Percentiles rank a stretch among this genome's conserved stretches.
phyloP scores from a whole-genome alignment of 1,140 invertebrate species.

The Coelopa frigida region DNA sequence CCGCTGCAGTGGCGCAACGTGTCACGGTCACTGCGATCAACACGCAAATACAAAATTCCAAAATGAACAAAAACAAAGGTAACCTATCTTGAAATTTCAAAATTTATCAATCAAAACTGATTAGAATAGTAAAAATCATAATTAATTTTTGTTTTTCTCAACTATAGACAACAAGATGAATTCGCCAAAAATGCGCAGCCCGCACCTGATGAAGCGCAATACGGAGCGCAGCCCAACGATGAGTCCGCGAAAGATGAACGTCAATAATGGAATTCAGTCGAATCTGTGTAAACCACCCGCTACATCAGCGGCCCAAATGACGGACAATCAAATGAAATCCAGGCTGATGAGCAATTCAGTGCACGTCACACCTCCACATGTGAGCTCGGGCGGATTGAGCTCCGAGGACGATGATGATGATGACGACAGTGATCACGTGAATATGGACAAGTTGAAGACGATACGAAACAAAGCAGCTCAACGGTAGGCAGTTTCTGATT shows the following conservation, averaged over 20 bases:
- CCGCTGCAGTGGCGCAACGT: constrained; percentile 43
- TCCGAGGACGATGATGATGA: constrained; percentile 41
- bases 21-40: constrained; percentile 30
- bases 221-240: constrained; percentile 22
- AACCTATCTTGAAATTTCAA: constrained; percentile 5
- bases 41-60: constrained; percentile 34
- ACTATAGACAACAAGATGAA: constrained; percentile 38
- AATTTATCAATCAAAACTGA: not conserved
- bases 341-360: constrained; percentile 12
- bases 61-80: constrained; percentile 43
- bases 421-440: constrained; percentile 43
- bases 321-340: constrained; percentile 13
- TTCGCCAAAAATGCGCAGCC: constrained; percentile 37
- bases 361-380: constrained; percentile 9
- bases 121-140: not conserved
- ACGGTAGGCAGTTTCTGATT: constrained; percentile 19
- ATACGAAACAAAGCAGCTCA: constrained; percentile 45
- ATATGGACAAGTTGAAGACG: constrained; percentile 44
- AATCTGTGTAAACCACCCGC: not conserved
- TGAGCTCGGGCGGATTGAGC: constrained; percentile 22
- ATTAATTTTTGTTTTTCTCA: not conserved
- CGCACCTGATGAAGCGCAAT: constrained; percentile 30
- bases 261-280: not conserved
- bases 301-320: not conserved
- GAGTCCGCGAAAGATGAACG: constrained; percentile 28